Conservation (phyloP, 2,888 invertebrate genomes). For the Hoplodrina ambigua region DNA sequence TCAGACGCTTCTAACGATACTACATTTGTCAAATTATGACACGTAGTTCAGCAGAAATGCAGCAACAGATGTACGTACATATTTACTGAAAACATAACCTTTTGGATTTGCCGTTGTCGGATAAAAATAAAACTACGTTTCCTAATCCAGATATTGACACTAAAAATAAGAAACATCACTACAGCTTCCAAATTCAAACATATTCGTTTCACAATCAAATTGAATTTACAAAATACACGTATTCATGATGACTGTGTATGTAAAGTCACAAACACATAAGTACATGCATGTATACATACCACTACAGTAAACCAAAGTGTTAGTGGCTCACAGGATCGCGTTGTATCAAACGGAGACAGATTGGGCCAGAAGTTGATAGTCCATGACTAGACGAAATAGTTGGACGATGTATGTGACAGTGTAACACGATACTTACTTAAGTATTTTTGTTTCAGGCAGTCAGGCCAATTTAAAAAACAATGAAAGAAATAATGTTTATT, state of each 20-base stretch:
- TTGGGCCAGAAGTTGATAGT: conserved; percentile 77
- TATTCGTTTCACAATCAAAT: conserved; percentile 1
- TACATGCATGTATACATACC: neutral
- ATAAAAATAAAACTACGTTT: neutral
- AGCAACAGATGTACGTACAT: neutral
- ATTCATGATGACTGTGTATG: neutral
- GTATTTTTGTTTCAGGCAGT: too few relatives aligned
- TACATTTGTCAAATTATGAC: neutral
- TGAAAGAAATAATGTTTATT: too few relatives aligned
- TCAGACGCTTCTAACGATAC: neutral
- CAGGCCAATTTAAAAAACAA: too few relatives aligned
- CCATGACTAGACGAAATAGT: conserved; percentile 77
- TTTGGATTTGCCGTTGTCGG: too few relatives aligned
- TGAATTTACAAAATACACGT: neutral
- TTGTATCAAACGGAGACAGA: conserved; percentile 68
- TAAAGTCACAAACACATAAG: neutral
- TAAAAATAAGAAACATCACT: neutral
- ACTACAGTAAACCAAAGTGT: conserved; percentile 36
- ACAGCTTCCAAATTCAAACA: too few relatives aligned
- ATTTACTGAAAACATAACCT: neutral
- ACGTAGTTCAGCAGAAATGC: neutral
- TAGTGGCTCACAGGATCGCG: conserved; percentile 43
- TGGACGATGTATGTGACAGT: conserved; percentile 50
- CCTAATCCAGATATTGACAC: too few relatives aligned
- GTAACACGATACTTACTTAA: conserved; percentile 25